Evolutionary conservation across 2,888 invertebrate genomes (phyloP), one percentile per base, ranked within the genome.

Genomic region (Drosophila mercatorum): DNA sequence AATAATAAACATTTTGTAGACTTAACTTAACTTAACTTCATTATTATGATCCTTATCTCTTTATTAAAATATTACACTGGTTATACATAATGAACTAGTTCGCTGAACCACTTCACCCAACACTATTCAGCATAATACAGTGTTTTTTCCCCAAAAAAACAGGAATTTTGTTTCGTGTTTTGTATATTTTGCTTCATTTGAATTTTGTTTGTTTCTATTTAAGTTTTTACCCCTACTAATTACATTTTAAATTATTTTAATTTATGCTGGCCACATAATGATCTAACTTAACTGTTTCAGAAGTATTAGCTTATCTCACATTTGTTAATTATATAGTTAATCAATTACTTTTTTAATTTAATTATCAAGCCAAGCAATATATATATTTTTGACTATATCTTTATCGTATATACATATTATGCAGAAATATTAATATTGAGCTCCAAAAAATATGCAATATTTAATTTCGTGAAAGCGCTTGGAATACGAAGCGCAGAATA

Each of bases 371-470:
- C 3, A 11, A 17, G 11, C 5, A 14, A 46, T 5, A 31, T 7
- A 31, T n/a, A 10, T 10, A n/a, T 0, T 31, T 1, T 36, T 17
- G 17, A 4, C 17, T 12, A n/a, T n/a, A n/a, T n/a, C n/a, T n/a
- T n/a, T n/a, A n/a, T n/a, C n/a, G n/a, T n/a, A n/a, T n/a, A n/a
- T n/a, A n/a, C n/a, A n/a, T n/a, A n/a, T n/a, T n/a, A n/a, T n/a
- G n/a, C n/a, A n/a, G n/a, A n/a, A n/a, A n/a, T 5, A 41, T n/a
- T 41, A 40, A 4, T 31, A 31, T 12, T 17, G 5, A 10, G 2
- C 46, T 28, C 73, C 40, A 12, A 40, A 69, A 52, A 51, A 28
- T 75, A 64, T 60, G 40, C 73, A 53, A 44, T 56, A 40, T 34
- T 40, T 10, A 53, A 26, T 43, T 49, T n/a, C 3, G 28, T 0